Evolutionary conservation across 1,140 invertebrate genomes (phyloP).

Genomic region (Penaeus vannamei): DNA sequence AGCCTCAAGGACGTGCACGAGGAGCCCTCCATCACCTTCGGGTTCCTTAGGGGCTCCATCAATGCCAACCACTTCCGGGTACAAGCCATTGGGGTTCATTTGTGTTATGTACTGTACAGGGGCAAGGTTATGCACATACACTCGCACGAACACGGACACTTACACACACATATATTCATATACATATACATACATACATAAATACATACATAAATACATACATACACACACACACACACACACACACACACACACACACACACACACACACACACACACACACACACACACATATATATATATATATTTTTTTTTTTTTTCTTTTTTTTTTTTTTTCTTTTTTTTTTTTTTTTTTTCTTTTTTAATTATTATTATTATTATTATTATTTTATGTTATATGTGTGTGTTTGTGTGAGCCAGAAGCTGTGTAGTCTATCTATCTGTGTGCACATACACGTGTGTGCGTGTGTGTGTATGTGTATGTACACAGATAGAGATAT

Average conservation of each 20-base stretch:
- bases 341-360: background rate
- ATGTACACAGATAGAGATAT: no score
- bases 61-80: background rate
- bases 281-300: constrained; percentile 37
- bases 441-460: no score
- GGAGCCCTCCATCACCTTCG: background rate
- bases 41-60: background rate
- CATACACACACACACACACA: constrained; percentile 36
- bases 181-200: constrained; percentile 67
- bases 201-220: constrained; percentile 38
- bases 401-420: no score
- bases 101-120: background rate
- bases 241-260: constrained; percentile 68
- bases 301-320: background rate
- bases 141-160: background rate
- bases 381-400: no score
- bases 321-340: background rate
- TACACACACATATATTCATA: background rate
- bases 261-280: constrained; percentile 68
- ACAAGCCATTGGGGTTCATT: background rate
- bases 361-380: no score
- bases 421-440: no score
- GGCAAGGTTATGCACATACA: background rate
- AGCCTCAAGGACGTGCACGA: constrained; percentile 11
- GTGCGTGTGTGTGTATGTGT: no score